phyloP scores from a whole-genome alignment of 53 echinoderm and acorn worm genomes.

The Echinarachnius parma region DNA sequence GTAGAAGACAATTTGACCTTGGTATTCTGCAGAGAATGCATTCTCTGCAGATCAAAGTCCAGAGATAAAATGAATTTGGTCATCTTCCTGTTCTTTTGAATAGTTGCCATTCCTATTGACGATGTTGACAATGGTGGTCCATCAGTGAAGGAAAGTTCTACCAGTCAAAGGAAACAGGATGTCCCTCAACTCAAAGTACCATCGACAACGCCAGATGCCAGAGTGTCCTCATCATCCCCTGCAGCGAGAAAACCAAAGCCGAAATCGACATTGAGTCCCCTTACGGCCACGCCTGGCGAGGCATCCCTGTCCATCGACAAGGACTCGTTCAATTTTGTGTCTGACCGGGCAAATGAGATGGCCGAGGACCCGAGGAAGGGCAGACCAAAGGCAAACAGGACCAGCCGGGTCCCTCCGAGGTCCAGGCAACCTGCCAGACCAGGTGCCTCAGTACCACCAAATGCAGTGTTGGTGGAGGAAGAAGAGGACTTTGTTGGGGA shows the following conservation, averaged over 20 bases:
- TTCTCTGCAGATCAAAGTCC: too few species aligned
- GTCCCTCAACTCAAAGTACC: background rate
- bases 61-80: too few species aligned
- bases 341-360: background rate
- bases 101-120: too few species aligned
- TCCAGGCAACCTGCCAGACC: constrained; percentile 5
- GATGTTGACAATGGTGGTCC: too few species aligned
- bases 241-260: too few species aligned
- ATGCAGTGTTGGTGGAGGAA: background rate
- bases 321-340: background rate
- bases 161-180: too few species aligned
- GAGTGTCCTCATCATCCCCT: background rate
- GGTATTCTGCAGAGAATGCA: too few species aligned
- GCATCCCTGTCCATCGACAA: background rate
- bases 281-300: background rate
- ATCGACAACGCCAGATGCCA: background rate
- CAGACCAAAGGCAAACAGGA: background rate
- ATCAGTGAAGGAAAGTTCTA: too few species aligned
- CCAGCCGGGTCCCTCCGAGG: background rate
- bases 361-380: background rate
- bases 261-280: too few species aligned
- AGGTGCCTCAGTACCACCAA: constrained; percentile 15
- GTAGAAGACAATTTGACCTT: too few species aligned
- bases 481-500: background rate
- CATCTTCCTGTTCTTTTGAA: too few species aligned